Evolutionary conservation across 1,140 invertebrate species (phyloP).

Genomic region (Uloborus diversus): DNA sequence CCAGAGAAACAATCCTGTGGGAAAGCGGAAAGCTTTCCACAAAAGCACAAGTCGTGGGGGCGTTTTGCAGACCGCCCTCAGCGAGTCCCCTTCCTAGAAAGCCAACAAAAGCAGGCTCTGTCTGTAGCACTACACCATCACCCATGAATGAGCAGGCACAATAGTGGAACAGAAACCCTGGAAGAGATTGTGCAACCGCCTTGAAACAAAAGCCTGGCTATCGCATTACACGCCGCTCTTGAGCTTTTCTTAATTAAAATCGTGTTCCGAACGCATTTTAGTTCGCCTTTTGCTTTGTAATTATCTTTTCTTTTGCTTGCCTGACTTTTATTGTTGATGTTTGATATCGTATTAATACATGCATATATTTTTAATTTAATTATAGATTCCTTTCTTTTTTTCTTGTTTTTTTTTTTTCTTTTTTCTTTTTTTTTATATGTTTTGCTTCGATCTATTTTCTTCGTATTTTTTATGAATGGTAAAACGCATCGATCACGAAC

Average conservation of each 20-base stretch:
- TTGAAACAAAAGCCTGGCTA: constrained; percentile 39
- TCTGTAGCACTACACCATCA: constrained; percentile 1
- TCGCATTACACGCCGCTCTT: constrained; percentile 47
- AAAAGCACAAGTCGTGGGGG: not conserved
- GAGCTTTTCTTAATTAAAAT: constrained; percentile 48
- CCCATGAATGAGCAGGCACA: constrained; percentile 19
- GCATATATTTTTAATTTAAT: too few species aligned
- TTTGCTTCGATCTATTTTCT: too few species aligned
- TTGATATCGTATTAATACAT: too few species aligned
- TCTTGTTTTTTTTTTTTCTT: too few species aligned
- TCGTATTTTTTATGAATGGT: too few species aligned
- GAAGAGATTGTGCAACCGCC: constrained; percentile 35
- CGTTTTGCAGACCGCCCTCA: not conserved
- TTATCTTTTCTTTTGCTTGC: too few species aligned
- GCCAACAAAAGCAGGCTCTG: not conserved
- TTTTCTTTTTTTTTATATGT: too few species aligned
- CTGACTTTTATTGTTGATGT: too few species aligned
- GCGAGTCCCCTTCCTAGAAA: not conserved
- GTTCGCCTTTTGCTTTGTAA: constrained; percentile 9
- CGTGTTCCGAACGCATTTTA: constrained; percentile 30
- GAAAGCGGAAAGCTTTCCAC: not conserved
- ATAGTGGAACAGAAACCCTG: constrained; percentile 9
- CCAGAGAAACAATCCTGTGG: not conserved
- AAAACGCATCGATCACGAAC: too few species aligned
- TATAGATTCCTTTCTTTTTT: too few species aligned